Percentiles rank a stretch among this genome's conserved stretches.
These are phyloP conservation scores for Euplexia lucipara DNA, from an alignment of 2,888 invertebrate species.

Conservation along the genomic window DNA sequence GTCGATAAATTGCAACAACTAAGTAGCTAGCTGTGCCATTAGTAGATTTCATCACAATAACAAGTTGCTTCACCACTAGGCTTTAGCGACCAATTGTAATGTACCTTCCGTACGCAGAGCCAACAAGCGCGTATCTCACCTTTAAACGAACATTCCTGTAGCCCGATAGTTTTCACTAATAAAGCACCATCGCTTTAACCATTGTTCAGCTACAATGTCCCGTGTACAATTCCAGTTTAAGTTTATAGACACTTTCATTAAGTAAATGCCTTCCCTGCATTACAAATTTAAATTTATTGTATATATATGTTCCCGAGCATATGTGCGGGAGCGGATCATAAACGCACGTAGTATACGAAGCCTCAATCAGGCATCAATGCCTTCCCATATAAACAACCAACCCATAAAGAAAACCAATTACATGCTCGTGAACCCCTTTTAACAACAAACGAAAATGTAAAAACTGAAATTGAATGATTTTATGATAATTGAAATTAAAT, in stretches of 20 bases:
- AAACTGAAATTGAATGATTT: slow-evolving; percentile 63
- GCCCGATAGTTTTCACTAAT: slow-evolving; percentile 45
- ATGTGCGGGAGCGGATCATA: slow-evolving; percentile 74
- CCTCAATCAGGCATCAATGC: slow-evolving; percentile 75
- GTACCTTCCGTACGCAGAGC: slow-evolving; percentile 18
- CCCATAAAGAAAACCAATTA: slow-evolving; percentile 86
- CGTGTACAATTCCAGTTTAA: slow-evolving; percentile 25
- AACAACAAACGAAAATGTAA: slow-evolving; percentile 70
- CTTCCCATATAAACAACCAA: slow-evolving; percentile 80
- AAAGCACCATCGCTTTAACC: slow-evolving; percentile 37
- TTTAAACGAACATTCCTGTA: slow-evolving; percentile 49
- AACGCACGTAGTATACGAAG: slow-evolving; percentile 67
- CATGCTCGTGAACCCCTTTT: slow-evolving; percentile 80
- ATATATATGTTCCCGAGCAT: slow-evolving; percentile 68
- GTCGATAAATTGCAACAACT: slow-evolving; percentile 41
- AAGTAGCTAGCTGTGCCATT: slow-evolving; percentile 27
- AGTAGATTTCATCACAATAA: slow-evolving; percentile 52
- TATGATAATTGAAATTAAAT: slow-evolving; percentile 65
- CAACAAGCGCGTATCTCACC: slow-evolving; percentile 34
- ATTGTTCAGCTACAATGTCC: slow-evolving; percentile 42
- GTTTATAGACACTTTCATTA: slow-evolving; percentile 49
- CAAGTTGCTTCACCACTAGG: slow-evolving; percentile 35
- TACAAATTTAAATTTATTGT: slow-evolving; percentile 31
- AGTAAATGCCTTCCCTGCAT: slow-evolving; percentile 31
- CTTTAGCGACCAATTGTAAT: slow-evolving; percentile 50